Conservation (phyloP, 2,113 vertebrate species). For the Syngnathus scovelli region DNA sequence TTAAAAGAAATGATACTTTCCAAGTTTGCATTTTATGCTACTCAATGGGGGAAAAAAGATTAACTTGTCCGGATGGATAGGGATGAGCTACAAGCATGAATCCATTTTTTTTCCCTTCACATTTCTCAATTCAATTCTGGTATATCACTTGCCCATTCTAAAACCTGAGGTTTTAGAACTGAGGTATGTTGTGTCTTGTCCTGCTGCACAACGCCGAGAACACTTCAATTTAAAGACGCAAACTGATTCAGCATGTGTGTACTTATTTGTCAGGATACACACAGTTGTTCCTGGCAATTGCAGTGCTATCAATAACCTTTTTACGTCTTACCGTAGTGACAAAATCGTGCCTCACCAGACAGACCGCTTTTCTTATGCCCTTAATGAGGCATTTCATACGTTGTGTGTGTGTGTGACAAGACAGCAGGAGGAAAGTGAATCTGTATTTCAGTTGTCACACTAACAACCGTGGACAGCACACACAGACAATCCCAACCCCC, state of each 20-base stretch:
- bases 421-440: background rate
- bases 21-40: background rate
- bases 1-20: background rate
- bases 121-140: too few relatives aligned
- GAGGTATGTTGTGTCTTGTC: too few relatives aligned
- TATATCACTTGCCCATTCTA: too few relatives aligned
- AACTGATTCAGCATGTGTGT: background rate
- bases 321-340: background rate
- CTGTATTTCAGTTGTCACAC: constrained; percentile 13
- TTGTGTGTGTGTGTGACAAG: background rate
- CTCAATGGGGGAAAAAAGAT: background rate
- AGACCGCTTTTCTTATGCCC: constrained; percentile 8
- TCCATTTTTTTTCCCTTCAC: too few relatives aligned
- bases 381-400: background rate
- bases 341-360: background rate
- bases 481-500: background rate
- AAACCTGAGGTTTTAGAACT: too few relatives aligned
- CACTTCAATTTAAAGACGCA: too few relatives aligned
- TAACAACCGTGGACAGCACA: constrained; percentile 6
- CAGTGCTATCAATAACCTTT: background rate
- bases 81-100: background rate
- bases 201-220: too few relatives aligned
- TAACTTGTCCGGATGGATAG: background rate
- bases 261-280: background rate
- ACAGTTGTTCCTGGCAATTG: background rate